A percentile compares a stretch with the other conserved stretches of the same genome.
Evolutionary conservation across 2,113 vertebrate genomes (phyloP).

Genomic region (Nothocercus julius): DNA sequence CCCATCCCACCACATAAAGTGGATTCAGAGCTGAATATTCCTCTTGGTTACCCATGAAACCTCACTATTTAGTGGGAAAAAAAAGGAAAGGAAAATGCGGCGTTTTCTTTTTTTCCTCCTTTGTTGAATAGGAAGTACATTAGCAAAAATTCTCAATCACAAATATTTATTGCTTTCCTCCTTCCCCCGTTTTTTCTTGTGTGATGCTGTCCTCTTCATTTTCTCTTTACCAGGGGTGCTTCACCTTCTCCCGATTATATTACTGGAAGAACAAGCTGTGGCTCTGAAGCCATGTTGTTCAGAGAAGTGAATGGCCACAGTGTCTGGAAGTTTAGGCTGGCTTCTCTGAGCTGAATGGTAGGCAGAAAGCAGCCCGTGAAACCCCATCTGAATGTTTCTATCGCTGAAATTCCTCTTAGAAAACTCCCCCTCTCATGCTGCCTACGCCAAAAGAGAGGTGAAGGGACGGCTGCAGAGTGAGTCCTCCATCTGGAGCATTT

Average conservation of each 20-base stretch:
- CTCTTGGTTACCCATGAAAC: slow-evolving; percentile 40
- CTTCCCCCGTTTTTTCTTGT: neutral
- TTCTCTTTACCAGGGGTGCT: neutral
- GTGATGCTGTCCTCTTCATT: neutral
- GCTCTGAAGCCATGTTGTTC: neutral
- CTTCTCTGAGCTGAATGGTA: neutral
- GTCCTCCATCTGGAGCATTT: neutral
- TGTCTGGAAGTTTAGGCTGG: neutral
- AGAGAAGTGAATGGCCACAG: neutral
- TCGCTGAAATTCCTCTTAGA: neutral
- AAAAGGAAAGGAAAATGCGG: neutral
- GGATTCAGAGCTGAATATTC: slow-evolving; percentile 60
- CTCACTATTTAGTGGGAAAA: slow-evolving; percentile 25
- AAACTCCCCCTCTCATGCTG: neutral
- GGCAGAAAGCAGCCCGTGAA: neutral
- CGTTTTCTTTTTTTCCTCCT: neutral
- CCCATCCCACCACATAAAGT: slow-evolving; percentile 64
- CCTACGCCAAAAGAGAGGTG: neutral
- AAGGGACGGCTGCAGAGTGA: neutral
- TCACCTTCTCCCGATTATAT: neutral
- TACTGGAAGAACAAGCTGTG: neutral
- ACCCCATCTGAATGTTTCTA: neutral
- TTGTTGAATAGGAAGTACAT: neutral
- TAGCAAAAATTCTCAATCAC: neutral
- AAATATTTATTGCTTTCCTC: neutral